Conservation (phyloP, 1,140 invertebrate species). For the Caenorhabditis inopinata region DNA sequence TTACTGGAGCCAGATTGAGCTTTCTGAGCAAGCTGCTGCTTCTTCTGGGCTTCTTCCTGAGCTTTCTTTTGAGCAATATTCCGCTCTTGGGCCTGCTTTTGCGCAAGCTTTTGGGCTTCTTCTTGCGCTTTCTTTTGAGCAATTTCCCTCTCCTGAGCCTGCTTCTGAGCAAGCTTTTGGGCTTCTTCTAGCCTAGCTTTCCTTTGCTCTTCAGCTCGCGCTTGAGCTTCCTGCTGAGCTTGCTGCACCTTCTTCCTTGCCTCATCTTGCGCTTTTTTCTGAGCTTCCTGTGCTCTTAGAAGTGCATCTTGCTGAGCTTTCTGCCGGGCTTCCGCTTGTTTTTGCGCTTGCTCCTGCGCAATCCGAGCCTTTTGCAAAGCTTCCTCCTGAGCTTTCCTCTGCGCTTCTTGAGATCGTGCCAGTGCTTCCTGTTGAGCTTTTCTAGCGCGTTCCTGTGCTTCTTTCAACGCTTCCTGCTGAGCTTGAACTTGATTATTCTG, state of each 20-base stretch:
- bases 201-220: slow-evolving; percentile 7
- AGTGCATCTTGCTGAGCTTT: neutral
- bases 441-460: slow-evolving; percentile 25
- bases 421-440: slow-evolving; percentile 38
- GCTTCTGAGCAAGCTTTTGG: neutral
- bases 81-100: slow-evolving; percentile 35
- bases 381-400: slow-evolving; percentile 40
- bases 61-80: neutral
- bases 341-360: slow-evolving; percentile 3
- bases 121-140: slow-evolving; percentile 37
- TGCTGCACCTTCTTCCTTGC: slow-evolving; percentile 12
- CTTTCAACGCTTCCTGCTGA: slow-evolving; percentile 30
- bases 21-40: neutral
- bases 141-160: neutral
- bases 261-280: slow-evolving; percentile 27
- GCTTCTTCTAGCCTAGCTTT: neutral
- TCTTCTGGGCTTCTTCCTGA: neutral
- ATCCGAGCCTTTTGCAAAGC: slow-evolving; percentile 39
- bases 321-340: slow-evolving; percentile 9
- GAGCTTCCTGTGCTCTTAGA: neutral
- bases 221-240: neutral
- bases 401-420: slow-evolving; percentile 36
- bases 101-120: slow-evolving; percentile 33
- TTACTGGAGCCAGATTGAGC: neutral
- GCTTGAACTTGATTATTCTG: neutral